phyloP scores from a whole-genome alignment of 2,888 invertebrate species.

The Hoplodrina ambigua region DNA sequence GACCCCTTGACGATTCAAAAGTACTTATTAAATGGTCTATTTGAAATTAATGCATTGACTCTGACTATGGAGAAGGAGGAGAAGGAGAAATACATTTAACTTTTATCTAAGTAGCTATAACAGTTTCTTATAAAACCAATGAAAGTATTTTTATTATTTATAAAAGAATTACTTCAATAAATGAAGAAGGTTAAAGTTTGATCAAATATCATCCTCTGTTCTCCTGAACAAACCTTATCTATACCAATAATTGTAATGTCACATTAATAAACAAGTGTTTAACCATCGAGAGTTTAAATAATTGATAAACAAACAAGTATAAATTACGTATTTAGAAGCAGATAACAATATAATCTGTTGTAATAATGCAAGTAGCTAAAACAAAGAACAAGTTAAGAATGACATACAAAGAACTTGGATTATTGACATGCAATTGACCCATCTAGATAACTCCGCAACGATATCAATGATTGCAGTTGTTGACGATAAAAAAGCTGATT shows the following conservation, averaged over 20 bases:
- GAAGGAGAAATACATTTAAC: no score
- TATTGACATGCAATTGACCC: slow-evolving; percentile 52
- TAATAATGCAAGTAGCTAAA: slow-evolving; percentile 43
- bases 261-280: slow-evolving; percentile 36
- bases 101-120: neutral
- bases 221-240: slow-evolving; percentile 30
- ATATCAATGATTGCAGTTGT: slow-evolving; percentile 48
- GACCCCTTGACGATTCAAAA: no score
- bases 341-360: slow-evolving; percentile 59
- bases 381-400: slow-evolving; percentile 57
- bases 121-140: slow-evolving; percentile 1
- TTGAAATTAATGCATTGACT: no score
- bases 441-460: slow-evolving; percentile 50
- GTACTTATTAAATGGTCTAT: no score
- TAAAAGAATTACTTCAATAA: neutral
- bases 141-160: neutral
- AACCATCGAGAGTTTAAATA: slow-evolving; percentile 44
- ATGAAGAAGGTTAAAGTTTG: slow-evolving; percentile 9
- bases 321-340: slow-evolving; percentile 46
- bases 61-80: no score
- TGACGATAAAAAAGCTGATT: slow-evolving; percentile 47
- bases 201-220: slow-evolving; percentile 25
- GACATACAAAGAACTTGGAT: slow-evolving; percentile 51
- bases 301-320: slow-evolving; percentile 46
- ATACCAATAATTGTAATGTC: slow-evolving; percentile 23